A percentile compares a stretch with the other conserved stretches of the same genome.
These are phyloP conservation scores for Acanthurus leucopareius DNA, from an alignment of 2,797 vertebrate species.

Conservation along the genomic window DNA sequence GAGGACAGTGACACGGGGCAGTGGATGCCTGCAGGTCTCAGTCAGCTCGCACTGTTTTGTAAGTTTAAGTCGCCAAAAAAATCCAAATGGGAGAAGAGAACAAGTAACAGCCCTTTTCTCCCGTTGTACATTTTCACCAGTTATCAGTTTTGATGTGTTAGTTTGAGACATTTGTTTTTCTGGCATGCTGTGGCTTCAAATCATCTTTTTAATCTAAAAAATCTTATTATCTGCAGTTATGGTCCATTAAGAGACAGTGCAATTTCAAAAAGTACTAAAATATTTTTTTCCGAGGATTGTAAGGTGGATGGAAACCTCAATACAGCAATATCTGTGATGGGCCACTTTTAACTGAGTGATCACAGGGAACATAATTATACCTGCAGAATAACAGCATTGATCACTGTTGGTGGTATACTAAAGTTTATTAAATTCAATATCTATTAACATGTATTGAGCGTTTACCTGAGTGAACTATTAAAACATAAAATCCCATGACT, in stretches of 20 bases:
- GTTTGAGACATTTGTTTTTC: background rate
- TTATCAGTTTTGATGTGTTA: background rate
- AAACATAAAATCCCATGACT: background rate
- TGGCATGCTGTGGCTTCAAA: background rate
- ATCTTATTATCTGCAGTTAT: background rate
- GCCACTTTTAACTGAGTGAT: background rate
- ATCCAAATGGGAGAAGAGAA: background rate
- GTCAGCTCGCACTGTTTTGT: conserved; percentile 1
- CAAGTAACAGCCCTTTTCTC: background rate
- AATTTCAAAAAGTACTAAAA: background rate
- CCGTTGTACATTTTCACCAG: background rate
- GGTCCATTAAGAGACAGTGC: background rate
- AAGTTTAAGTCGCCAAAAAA: conserved; percentile 4
- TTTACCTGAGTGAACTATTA: background rate
- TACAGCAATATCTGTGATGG: background rate
- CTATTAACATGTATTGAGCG: background rate
- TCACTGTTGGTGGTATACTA: background rate
- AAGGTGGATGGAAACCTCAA: background rate
- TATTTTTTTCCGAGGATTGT: background rate
- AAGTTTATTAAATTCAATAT: background rate
- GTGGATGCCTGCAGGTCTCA: conserved; percentile 5
- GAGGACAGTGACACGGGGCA: background rate
- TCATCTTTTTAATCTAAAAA: conserved; percentile 3
- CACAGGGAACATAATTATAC: background rate
- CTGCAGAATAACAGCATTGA: background rate